phyloP scores from a whole-genome alignment of 1,140 invertebrate species.

The Diabrotica virgifera region DNA sequence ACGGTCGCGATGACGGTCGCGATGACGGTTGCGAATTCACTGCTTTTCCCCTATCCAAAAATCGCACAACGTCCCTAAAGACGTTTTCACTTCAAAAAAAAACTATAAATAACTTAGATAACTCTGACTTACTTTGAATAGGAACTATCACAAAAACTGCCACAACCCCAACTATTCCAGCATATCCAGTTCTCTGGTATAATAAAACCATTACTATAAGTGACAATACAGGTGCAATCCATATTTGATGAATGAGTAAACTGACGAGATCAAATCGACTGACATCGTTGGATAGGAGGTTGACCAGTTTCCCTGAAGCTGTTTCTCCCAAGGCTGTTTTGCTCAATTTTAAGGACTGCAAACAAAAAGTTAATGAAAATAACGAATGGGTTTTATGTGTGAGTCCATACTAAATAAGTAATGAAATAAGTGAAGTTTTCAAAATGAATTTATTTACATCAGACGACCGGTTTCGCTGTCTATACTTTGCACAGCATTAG shows the following conservation, averaged over 20 bases:
- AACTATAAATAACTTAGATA: too few species aligned
- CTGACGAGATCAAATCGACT: conserved; percentile 65
- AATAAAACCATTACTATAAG: conserved; percentile 71
- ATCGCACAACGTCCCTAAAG: too few species aligned
- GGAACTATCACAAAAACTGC: conserved; percentile 78
- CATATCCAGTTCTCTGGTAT: conserved; percentile 66
- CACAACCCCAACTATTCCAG: conserved; percentile 71
- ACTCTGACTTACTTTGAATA: conserved; percentile 60
- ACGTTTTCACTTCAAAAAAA: too few species aligned
- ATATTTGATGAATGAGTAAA: conserved; percentile 68
- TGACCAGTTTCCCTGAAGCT: conserved; percentile 84
- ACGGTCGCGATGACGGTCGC: too few species aligned
- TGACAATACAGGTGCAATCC: conserved; percentile 76
- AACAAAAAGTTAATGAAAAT: neutral
- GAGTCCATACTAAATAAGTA: too few species aligned
- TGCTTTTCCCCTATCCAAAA: too few species aligned
- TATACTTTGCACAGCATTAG: too few species aligned
- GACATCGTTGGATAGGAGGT: conserved; percentile 87
- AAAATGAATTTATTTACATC: too few species aligned
- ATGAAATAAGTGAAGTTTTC: too few species aligned
- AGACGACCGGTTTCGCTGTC: too few species aligned
- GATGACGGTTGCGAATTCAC: too few species aligned
- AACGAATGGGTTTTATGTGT: too few species aligned
- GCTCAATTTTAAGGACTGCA: conserved; percentile 1
- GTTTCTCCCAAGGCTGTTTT: conserved; percentile 69